Base-by-base conservation (phyloP, 2,888 invertebrate genomes). In the Villa cingulata region DNA sequence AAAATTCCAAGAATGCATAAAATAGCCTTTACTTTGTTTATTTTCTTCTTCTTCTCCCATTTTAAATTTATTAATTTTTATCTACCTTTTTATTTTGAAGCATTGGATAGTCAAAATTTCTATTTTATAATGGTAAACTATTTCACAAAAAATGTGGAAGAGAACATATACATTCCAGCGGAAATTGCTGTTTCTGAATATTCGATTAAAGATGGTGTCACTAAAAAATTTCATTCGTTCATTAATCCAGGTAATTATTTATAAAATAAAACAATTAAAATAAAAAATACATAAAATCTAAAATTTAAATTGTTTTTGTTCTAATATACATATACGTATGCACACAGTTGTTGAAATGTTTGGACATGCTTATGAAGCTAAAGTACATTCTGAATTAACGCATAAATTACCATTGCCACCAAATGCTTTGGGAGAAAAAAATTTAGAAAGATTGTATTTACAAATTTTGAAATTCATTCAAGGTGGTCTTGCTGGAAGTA, bases 171-270 rank as follows among this genome's bases (percentile, higher is more conserved):
- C 55, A 60, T 66, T 16, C 77, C 77, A 0, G 76, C 74, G 1
- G 77, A 77, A 59, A 63, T 76, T 38, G 70, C 72, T 0, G 52
- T 76, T 0, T 63, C 64, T 15, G 62, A 70, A 53, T 76, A 70
- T 55, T 70, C 70, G 1, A 51, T 77, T 0, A 55, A 63, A 39
- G 54, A 68, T 3, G 76, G 76, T 1, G 57, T 71, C 1, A 57
- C 58, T 37, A 68, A 71, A 39, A 57, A 57, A 1, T 66, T 60
- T 34, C 65, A 64, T 49, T 56, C 65, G 2, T 63, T 72, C 9
- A 58, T 76, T 1, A 65, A 68, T 56, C 70, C 70, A 39, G 68
- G 70, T 67, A 56, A 51, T 38, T 16, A 17, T n/a, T n/a, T n/a
- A n/a, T n/a, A n/a, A n/a, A n/a, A n/a, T n/a, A n/a, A n/a, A n/a